Conservation (phyloP, 2,113 vertebrate species). For the Chauna torquata region DNA sequence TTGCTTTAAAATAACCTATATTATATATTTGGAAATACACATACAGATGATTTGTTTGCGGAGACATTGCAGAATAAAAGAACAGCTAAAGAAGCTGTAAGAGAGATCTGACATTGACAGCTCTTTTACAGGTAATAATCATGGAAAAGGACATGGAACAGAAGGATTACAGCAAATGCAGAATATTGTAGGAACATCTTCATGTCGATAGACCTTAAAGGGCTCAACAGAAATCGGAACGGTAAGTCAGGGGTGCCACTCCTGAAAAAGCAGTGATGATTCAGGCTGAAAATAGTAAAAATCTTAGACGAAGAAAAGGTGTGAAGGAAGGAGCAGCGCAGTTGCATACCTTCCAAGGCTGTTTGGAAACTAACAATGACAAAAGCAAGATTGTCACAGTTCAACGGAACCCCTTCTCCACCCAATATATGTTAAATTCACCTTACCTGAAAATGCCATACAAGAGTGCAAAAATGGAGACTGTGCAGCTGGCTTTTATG, state of each 20-base stretch:
- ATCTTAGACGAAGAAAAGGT: neutral
- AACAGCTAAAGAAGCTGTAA: neutral
- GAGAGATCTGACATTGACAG: neutral
- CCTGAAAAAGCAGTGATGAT: neutral
- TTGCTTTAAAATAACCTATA: neutral
- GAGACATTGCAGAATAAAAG: neutral
- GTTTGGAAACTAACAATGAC: neutral
- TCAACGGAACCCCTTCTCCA: neutral
- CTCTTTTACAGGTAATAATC: neutral
- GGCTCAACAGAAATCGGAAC: neutral
- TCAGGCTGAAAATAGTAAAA: neutral
- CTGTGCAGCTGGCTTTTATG: constrained; percentile 62
- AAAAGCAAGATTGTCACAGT: neutral
- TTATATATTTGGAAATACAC: neutral
- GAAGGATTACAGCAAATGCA: neutral
- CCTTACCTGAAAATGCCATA: constrained; percentile 12
- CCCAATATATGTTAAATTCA: constrained; percentile 7
- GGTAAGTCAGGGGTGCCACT: neutral
- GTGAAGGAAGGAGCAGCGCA: neutral
- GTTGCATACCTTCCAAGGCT: neutral
- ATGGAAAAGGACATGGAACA: neutral
- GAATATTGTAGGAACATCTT: neutral
- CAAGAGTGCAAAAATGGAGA: constrained; percentile 59
- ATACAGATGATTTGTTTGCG: neutral
- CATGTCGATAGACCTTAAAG: neutral